Percentiles rank a stretch among this genome's conserved stretches.
phyloP scores from a whole-genome alignment of 2,888 invertebrate species.

The Lissonota sp. region DNA sequence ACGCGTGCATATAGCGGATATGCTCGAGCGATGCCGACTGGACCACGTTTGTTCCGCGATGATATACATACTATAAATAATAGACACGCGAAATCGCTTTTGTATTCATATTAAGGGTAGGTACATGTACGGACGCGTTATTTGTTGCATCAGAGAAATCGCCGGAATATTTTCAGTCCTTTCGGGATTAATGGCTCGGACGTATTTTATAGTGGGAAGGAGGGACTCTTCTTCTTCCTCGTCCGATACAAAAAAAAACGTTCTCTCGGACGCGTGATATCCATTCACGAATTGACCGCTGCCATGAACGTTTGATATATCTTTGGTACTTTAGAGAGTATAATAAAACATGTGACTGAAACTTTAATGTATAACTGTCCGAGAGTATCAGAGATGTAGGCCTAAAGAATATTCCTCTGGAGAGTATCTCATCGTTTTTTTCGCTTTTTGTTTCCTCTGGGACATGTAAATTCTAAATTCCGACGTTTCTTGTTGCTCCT shows the following conservation, averaged over 20 bases:
- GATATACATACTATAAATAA: slow-evolving; percentile 78
- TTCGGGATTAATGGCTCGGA: slow-evolving; percentile 84
- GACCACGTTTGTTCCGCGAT: slow-evolving; percentile 61
- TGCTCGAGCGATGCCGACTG: slow-evolving; percentile 49
- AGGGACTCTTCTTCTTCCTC: slow-evolving; percentile 34
- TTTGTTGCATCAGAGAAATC: slow-evolving; percentile 69
- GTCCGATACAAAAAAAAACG: neutral
- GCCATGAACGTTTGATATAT: slow-evolving; percentile 78
- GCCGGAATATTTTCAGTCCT: slow-evolving; percentile 81
- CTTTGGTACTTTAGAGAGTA: slow-evolving; percentile 81
- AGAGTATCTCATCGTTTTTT: slow-evolving; percentile 32
- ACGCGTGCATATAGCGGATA: slow-evolving; percentile 48
- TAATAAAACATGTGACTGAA: slow-evolving; percentile 71
- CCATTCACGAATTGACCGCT: slow-evolving; percentile 78
- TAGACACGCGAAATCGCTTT: slow-evolving; percentile 80
- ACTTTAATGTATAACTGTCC: slow-evolving; percentile 48
- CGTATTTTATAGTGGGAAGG: slow-evolving; percentile 82
- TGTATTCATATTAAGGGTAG: slow-evolving; percentile 82
- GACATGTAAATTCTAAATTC: slow-evolving; percentile 78
- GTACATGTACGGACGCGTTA: slow-evolving; percentile 67
- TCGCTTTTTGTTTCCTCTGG: slow-evolving; percentile 68
- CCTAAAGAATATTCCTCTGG: slow-evolving; percentile 52
- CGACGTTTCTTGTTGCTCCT: slow-evolving; percentile 68
- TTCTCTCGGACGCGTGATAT: slow-evolving; percentile 44
- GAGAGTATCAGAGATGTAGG: slow-evolving; percentile 58